Evolutionary conservation across 2,797 vertebrate genomes (phyloP).

Genomic region (Epinephelus awoara): DNA sequence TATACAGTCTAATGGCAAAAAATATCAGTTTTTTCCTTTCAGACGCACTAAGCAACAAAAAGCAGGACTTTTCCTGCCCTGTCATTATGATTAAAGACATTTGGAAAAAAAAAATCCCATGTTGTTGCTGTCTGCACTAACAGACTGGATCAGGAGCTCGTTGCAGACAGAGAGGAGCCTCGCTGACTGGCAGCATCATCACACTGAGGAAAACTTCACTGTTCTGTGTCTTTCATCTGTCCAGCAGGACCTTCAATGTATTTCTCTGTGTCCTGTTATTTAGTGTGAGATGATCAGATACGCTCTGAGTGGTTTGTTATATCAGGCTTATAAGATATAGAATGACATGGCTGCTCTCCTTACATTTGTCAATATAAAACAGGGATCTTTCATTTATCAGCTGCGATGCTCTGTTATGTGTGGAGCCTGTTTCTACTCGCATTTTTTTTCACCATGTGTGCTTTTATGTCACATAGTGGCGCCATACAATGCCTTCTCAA

Average conservation of each 20-base stretch:
- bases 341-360: conserved; percentile 23
- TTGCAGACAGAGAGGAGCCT: conserved; percentile 62
- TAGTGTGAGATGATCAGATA: conserved; percentile 17
- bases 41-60: neutral
- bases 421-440: conserved; percentile 1
- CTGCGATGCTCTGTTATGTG: conserved; percentile 6
- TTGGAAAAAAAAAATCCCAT: conserved; percentile 40
- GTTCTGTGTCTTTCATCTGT: conserved; percentile 12
- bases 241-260: conserved; percentile 18
- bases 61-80: neutral
- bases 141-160: conserved; percentile 47
- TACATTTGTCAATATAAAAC: conserved; percentile 20
- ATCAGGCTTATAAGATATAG: conserved; percentile 25
- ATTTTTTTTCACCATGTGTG: conserved; percentile 2
- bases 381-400: conserved; percentile 12
- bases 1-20: neutral
- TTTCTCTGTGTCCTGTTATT: conserved; percentile 51
- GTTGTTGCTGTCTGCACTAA: conserved; percentile 52
- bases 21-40: neutral
- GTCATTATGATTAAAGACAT: conserved; percentile 56
- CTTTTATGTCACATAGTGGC: neutral
- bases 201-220: conserved; percentile 16
- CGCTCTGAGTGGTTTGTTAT: conserved; percentile 21
- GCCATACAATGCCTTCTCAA: neutral
- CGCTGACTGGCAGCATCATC: conserved; percentile 23